These are phyloP conservation scores for Zaprionus nigranus DNA, from an alignment of 1,140 invertebrate genomes.

Conservation along the genomic window DNA sequence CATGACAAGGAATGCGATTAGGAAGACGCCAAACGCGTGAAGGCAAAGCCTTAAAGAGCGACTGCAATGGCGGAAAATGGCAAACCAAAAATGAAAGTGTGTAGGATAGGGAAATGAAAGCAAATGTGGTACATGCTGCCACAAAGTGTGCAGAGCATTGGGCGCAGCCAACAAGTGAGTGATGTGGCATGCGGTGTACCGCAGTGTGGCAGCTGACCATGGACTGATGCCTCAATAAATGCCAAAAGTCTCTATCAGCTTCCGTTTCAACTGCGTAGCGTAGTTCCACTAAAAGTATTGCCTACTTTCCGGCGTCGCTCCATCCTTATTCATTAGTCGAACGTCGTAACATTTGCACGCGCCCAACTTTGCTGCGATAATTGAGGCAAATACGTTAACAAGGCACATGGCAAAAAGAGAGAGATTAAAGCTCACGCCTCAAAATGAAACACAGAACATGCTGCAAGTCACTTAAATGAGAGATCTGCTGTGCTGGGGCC, in stretches of 20 bases:
- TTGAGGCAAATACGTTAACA: conserved; percentile 9
- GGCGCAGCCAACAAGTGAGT: not conserved
- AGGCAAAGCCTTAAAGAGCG: not conserved
- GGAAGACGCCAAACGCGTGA: not conserved
- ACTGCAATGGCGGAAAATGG: not conserved
- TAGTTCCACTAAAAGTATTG: not conserved
- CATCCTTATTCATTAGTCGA: conserved; percentile 26
- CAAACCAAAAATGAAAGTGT: not conserved
- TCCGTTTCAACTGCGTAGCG: not conserved
- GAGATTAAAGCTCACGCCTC: not conserved
- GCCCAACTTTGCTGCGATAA: conserved; percentile 28
- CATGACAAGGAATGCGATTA: conserved; percentile 10
- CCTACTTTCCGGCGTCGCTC: conserved; percentile 9
- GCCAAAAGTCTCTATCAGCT: not conserved
- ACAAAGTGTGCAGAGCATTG: not conserved
- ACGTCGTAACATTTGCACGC: conserved; percentile 10
- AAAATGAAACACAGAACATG: not conserved
- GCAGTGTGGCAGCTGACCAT: not conserved
- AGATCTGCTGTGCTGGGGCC: not conserved
- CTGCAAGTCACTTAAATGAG: not conserved
- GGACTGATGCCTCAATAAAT: not conserved
- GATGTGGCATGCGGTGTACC: not conserved
- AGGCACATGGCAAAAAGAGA: conserved; percentile 4
- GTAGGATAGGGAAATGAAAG: not conserved
- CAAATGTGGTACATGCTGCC: conserved; percentile 6